Evolutionary conservation across 2,888 invertebrate species (phyloP), one percentile per base, ranked within the genome.

Genomic region (Rotaria socialis): DNA sequence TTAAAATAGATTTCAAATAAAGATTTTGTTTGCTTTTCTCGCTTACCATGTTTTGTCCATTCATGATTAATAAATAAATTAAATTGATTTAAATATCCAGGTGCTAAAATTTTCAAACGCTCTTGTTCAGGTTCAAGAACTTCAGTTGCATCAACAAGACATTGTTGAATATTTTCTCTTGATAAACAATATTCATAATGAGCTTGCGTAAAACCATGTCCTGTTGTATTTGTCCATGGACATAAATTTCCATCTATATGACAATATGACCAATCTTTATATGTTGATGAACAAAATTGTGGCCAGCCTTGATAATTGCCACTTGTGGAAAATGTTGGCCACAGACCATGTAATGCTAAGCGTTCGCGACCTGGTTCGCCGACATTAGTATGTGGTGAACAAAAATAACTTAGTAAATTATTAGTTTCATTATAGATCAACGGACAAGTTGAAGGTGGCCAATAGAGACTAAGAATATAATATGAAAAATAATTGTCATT

Each of bases 171-270:
- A 41, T 67, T 67, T 19, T 67, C 67, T 14, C 0, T 35, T 67
- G 67, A 14, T 67, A 67, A 67, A 67, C 67, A 67, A 67, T 67
- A 67, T 67, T 67, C 67, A 35, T 67, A 67, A 35, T 35, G 14
- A 7, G 19, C 41, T 67, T 67, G 67, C 1, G 67, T 19, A 67
- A 67, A 67, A 41, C 24, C 19, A 67, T 27, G 35, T 4, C 19
- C 35, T 27, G 27, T 35, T 7, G 67, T 67, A 35, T 67, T 67
- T 67, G 11, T 67, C 67, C 67, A 67, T 67, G 67, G 67, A 67
- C 67, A 67, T 67, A 67, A 27, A 67, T 67, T 35, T 67, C 67
- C 67, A 67, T 67, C 19, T n/a, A 67, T 67, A 67, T 67, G 67
- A 67, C 67, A 67, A 41, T 16, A 27, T 1, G 35, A 67, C 67